These are phyloP conservation scores for Montifringilla adamsi DNA, from an alignment of 2,113 vertebrate species.

Conservation along the genomic window DNA sequence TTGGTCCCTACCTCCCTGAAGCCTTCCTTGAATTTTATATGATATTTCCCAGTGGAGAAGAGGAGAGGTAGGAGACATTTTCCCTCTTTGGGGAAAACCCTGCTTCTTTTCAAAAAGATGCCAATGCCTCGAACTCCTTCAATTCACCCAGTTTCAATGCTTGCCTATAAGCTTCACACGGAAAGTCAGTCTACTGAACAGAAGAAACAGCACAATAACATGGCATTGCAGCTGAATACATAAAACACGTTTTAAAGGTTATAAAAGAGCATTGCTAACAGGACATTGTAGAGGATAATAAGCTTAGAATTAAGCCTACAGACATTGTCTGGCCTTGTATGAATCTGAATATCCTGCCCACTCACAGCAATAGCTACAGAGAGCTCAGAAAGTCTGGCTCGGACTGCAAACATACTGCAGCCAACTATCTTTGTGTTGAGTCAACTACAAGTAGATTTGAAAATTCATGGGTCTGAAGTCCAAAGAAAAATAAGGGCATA, in stretches of 20 bases:
- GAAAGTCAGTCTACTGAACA: background rate
- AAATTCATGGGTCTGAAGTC: conserved; percentile 38
- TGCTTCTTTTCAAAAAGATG: background rate
- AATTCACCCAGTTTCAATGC: background rate
- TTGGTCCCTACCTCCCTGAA: background rate
- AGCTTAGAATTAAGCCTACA: conserved; percentile 38
- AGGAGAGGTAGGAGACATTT: background rate
- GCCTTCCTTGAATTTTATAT: background rate
- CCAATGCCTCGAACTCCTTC: background rate
- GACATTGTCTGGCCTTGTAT: conserved; percentile 43
- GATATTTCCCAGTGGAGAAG: background rate
- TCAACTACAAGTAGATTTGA: conserved; percentile 31
- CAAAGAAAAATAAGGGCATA: conserved; percentile 24
- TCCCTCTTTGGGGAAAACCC: background rate
- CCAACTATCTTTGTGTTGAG: conserved; percentile 38
- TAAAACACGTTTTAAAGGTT: background rate
- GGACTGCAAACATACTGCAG: background rate
- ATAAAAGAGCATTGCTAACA: conserved; percentile 24
- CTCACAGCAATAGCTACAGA: background rate
- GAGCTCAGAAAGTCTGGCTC: background rate
- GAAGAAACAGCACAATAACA: background rate
- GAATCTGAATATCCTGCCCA: conserved; percentile 48
- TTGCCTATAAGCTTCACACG: background rate
- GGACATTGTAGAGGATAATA: conserved; percentile 31
- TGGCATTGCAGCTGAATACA: background rate